phyloP scores from a whole-genome alignment of 1,140 invertebrate species.

The Danaus melanippus region DNA sequence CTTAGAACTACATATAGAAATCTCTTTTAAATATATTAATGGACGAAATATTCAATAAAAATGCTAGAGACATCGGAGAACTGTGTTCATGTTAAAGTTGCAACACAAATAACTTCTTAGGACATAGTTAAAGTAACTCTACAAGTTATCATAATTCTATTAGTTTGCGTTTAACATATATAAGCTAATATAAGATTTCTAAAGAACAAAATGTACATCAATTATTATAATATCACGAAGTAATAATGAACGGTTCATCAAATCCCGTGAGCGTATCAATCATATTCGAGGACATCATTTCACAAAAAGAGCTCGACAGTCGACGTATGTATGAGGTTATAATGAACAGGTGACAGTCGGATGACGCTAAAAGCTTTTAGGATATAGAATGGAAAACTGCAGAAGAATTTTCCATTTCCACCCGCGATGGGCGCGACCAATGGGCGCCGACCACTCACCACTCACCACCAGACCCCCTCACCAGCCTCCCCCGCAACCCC shows the following conservation, averaged over 20 bases:
- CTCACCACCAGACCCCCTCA: conserved; percentile 20
- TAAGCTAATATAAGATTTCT: too few relatives aligned
- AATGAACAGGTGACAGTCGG: conserved; percentile 37
- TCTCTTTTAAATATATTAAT: too few relatives aligned
- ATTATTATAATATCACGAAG: too few relatives aligned
- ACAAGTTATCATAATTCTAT: neutral
- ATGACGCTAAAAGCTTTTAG: conserved; percentile 63
- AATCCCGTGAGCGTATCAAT: conserved; percentile 39
- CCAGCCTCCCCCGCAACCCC: conserved; percentile 18
- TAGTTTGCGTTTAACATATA: neutral
- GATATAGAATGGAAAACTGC: conserved; percentile 44
- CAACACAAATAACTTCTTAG: neutral
- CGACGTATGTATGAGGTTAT: conserved; percentile 23
- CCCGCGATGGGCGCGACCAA: conserved; percentile 54
- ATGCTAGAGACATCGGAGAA: too few relatives aligned
- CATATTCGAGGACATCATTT: conserved; percentile 27
- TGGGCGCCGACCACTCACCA: conserved; percentile 32
- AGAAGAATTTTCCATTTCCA: conserved; percentile 48
- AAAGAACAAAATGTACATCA: too few relatives aligned
- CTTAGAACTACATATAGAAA: too few relatives aligned
- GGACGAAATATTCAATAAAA: too few relatives aligned
- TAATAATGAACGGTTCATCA: conserved; percentile 2
- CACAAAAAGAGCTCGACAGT: conserved; percentile 32
- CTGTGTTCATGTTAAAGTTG: neutral
- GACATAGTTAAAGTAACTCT: neutral